Evolutionary conservation across 2,113 vertebrate genomes (phyloP).

Genomic region (Tetrao urogallus): DNA sequence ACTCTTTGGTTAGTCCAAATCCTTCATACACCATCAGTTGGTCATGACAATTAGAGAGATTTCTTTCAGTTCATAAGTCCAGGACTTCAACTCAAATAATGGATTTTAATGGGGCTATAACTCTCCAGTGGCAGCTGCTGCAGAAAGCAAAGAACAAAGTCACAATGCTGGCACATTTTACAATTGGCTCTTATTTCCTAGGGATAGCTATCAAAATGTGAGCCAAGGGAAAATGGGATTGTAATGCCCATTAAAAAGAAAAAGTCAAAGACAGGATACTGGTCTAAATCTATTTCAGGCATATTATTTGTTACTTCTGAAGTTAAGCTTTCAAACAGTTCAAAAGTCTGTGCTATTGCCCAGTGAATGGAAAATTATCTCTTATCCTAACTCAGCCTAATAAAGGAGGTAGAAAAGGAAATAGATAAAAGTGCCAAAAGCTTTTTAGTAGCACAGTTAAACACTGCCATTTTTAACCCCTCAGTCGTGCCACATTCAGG

Average conservation of each 20-base stretch:
- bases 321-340: slow-evolving; percentile 11
- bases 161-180: not conserved
- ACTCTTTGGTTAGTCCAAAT: not conserved
- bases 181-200: slow-evolving; percentile 41
- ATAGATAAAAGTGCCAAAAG: not conserved
- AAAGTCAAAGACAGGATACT: not conserved
- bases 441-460: not conserved
- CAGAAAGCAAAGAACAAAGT: slow-evolving; percentile 53
- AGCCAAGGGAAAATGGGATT: slow-evolving; percentile 26
- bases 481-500: not conserved
- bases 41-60: not conserved
- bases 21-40: not conserved
- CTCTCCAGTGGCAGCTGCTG: slow-evolving; percentile 30
- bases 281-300: slow-evolving; percentile 34
- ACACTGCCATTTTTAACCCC: not conserved
- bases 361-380: not conserved
- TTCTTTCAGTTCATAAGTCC: slow-evolving; percentile 19
- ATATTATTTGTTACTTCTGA: slow-evolving; percentile 39
- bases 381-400: not conserved
- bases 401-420: slow-evolving; percentile 5
- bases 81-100: not conserved
- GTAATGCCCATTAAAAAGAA: slow-evolving; percentile 5
- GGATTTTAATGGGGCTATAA: slow-evolving; percentile 38
- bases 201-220: slow-evolving; percentile 26
- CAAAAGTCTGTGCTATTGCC: not conserved